phyloP scores from a whole-genome alignment of 1,140 invertebrate genomes.

The Archivesica marissinica region DNA sequence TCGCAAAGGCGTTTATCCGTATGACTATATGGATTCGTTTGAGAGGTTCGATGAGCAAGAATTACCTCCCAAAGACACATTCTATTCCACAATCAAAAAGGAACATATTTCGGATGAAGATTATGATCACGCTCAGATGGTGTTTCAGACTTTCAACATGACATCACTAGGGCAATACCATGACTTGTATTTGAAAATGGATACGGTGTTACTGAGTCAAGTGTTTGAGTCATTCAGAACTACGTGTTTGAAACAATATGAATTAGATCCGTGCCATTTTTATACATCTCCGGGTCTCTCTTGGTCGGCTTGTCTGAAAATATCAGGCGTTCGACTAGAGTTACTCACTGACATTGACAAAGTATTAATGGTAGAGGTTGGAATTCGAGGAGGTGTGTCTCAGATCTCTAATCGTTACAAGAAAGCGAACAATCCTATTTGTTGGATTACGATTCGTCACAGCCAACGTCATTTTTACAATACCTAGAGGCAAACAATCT shows the following conservation, averaged over 20 bases:
- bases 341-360: slow-evolving; percentile 65
- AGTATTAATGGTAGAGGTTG: slow-evolving; percentile 76
- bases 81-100: slow-evolving; percentile 26
- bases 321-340: slow-evolving; percentile 66
- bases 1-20: slow-evolving; percentile 60
- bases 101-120: slow-evolving; percentile 46
- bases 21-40: slow-evolving; percentile 46
- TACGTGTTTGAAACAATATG: slow-evolving; percentile 1
- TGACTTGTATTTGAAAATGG: slow-evolving; percentile 62
- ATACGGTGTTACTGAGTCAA: slow-evolving; percentile 57
- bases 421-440: slow-evolving; percentile 66
- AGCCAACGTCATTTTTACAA: background rate
- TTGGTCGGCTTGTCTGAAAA: slow-evolving; percentile 65
- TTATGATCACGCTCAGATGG: slow-evolving; percentile 62
- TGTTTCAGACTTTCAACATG: too few species aligned
- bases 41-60: slow-evolving; percentile 45
- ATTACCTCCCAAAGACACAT: slow-evolving; percentile 24
- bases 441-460: slow-evolving; percentile 19
- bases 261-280: background rate
- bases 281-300: background rate
- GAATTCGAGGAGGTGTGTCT: slow-evolving; percentile 66
- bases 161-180: slow-evolving; percentile 61
- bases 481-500: slow-evolving; percentile 28
- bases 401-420: slow-evolving; percentile 63
- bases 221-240: slow-evolving; percentile 60